phyloP scores from a whole-genome alignment of 2,797 vertebrate genomes.

The Acipenser ruthenus region DNA sequence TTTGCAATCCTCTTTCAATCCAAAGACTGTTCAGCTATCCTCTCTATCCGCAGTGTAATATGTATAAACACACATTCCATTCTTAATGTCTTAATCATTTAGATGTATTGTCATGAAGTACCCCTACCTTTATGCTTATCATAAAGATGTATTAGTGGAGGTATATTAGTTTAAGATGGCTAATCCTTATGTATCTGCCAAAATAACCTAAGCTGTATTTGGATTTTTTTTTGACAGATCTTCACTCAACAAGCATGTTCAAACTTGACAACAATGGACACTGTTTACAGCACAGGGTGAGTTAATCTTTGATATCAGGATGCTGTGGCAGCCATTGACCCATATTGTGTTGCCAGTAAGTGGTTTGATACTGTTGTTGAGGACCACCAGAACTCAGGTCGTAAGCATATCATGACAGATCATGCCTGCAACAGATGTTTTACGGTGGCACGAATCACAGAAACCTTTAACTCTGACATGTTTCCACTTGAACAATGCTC shows the following conservation, averaged over 20 bases:
- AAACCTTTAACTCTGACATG: too few species aligned
- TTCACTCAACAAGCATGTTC: background rate
- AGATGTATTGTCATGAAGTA: slow-evolving; percentile 2
- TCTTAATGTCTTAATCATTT: background rate
- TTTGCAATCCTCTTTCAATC: too few species aligned
- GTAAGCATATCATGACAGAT: too few species aligned
- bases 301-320: background rate
- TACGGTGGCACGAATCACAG: too few species aligned
- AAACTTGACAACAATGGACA: background rate
- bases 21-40: too few species aligned
- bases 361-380: too few species aligned
- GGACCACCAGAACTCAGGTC: too few species aligned
- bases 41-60: too few species aligned
- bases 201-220: background rate
- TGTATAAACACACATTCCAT: too few species aligned
- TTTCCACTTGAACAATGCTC: too few species aligned
- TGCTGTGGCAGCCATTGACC: slow-evolving; percentile 5
- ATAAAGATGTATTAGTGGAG: background rate
- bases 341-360: background rate
- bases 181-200: background rate
- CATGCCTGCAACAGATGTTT: too few species aligned
- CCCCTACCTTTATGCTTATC: background rate
- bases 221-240: background rate
- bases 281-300: background rate
- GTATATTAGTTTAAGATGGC: background rate